Evolutionary conservation across 2,797 vertebrate species (phyloP), one percentile per base, ranked within the genome.

Genomic region (Manis crassicaudata): DNA sequence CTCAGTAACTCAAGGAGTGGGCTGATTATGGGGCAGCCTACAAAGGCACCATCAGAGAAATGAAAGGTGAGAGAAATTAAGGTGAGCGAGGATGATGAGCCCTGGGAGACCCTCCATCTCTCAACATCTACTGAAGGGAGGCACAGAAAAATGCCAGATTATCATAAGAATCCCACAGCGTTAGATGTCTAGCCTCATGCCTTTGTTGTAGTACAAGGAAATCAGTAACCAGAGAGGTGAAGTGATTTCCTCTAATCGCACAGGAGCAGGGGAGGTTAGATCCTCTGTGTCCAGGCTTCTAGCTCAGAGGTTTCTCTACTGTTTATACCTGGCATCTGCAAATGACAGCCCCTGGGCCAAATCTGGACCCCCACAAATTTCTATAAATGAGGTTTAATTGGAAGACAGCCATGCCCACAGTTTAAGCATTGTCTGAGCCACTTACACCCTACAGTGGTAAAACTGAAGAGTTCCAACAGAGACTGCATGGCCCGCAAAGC

Each of bases 301-400:
- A 3, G 25, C 10, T 63, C 40, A 58, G n/a, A 40, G n/a, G 9
- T 62, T 86, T 76, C 56, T 95, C 67, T n/a, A 29, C 9, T 35
- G 20, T 68, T 37, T 79, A 63, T 50, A 90, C 93, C 60, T 43
- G 92, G 83, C 85, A 17, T 35, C 88, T 90, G 2, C 14, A 86
- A 94, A 88, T 54, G 11, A 54, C 11, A 67, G 43, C 12, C 40
- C n/a, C 29, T 50, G 32, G 50, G 65, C 35, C 52, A 63, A 80
- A 81, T 32, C 27, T 25, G 7, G 29, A 56, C 43, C n/a, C 46
- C 54, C n/a, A 58, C 10, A 25, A 58, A 70, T 46, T 35, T 82
- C 70, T 77, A 7, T 27, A 60, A 93, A 96, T 80, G 94, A 96
- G 92, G 90, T 60, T 95, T 83, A 72, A 77, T n/a, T 65, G 63